Base-by-base conservation (phyloP, 2,797 vertebrate genomes). In the Gephyroberyx darwinii region DNA sequence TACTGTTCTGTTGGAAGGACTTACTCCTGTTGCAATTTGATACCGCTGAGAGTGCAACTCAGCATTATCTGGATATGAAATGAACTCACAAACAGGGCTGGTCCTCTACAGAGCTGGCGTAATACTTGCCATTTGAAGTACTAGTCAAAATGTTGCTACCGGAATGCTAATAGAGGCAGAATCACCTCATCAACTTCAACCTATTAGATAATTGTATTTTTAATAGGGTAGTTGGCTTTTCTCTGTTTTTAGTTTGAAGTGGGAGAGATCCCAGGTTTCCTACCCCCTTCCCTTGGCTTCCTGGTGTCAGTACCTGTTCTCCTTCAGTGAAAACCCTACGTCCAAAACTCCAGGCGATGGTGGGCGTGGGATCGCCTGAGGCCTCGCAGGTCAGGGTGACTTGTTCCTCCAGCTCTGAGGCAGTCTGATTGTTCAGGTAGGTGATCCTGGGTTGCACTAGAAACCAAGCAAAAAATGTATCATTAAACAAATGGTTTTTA, bases 351-450 rank as follows among this genome's bases (percentile, higher is more conserved):
- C 98, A 99, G 63, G 95, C 95, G 88, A 99, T 98, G 78, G 94
- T 95, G 58, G 98, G 98, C 8, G 96, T 97, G 14, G 98, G 98
- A 83, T 99, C 98, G 17, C 98, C 98, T 0, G 95, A 96, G 1
- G 98, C 97, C 89, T 99, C 96, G 6, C 98, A 99, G 79, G 96
- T 99, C 81, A 99, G 91, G 0, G 94, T 96, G 78, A 98, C 96
- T 82, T 96, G 95, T 0, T 98, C 95, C 3, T 98, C 96, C 69
- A 98, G 93, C 87, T 99, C 98, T 45, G 95, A 95, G 2, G 96
- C 96, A 0, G 96, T 98, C 92, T 96, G 95, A 90, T 99, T 98
- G 78, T 94, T 96, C 88, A 98, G 91, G 12, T 95, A 99, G 0
- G 96, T 98, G 74, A 99, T 98, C 86, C 95, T 96, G 68, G 98